Conservation (phyloP, 2,888 invertebrate species). For the Mesochorus sp. region DNA sequence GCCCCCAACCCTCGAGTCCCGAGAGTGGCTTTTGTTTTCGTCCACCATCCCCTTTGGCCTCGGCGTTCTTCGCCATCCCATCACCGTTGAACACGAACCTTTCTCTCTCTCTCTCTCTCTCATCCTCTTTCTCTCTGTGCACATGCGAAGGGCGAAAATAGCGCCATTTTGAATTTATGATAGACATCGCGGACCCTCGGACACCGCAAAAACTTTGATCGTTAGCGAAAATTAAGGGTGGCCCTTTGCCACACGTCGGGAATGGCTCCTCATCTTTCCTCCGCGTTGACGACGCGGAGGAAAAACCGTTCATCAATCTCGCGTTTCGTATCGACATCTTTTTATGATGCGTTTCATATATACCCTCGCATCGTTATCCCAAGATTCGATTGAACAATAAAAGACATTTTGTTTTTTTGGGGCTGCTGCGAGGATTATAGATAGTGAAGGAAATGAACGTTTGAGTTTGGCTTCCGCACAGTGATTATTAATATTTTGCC, state of each 20-base stretch:
- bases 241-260: constrained; percentile 42
- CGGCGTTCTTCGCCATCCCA: constrained; percentile 33
- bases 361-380: no score
- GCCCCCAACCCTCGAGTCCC: constrained; percentile 71
- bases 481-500: constrained; percentile 42
- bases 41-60: constrained; percentile 65
- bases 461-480: constrained; percentile 16
- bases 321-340: constrained; percentile 36
- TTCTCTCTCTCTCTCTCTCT: constrained; percentile 5
- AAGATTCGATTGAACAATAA: not conserved
- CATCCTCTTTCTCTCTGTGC: not conserved
- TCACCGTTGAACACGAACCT: constrained; percentile 19
- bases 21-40: constrained; percentile 81
- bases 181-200: constrained; percentile 75
- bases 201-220: constrained; percentile 81
- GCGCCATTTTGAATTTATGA: constrained; percentile 82
- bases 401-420: not conserved
- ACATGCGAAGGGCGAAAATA: constrained; percentile 65
- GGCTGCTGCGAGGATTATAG: no score
- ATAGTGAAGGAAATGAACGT: constrained; percentile 23
- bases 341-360: no score
- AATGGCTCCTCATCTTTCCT: constrained; percentile 30
- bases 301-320: constrained; percentile 42
- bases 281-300: not conserved
- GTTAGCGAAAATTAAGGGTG: constrained; percentile 77